Evolutionary conservation across 2,113 vertebrate genomes (phyloP).

Genomic region (Siphamia tubifer): DNA sequence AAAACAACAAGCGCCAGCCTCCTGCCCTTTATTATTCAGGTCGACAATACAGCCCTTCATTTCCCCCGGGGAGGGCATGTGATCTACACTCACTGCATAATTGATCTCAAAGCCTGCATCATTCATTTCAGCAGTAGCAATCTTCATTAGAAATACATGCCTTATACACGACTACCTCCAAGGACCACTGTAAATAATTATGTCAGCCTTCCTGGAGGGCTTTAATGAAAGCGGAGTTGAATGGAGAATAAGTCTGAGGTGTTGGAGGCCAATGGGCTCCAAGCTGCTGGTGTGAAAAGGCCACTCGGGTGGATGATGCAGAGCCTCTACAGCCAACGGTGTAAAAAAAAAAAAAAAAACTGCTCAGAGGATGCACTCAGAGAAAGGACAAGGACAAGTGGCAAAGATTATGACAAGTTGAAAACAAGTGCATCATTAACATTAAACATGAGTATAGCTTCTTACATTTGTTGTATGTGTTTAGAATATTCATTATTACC

Average conservation of each 20-base stretch:
- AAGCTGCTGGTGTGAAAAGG: neutral
- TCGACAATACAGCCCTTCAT: neutral
- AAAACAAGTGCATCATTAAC: neutral
- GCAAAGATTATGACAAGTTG: neutral
- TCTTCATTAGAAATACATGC: slow-evolving; percentile 8
- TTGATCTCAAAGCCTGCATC: neutral
- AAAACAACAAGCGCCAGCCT: neutral
- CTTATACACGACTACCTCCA: neutral
- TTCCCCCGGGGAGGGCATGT: neutral
- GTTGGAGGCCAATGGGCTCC: neutral
- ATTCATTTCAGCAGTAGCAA: neutral
- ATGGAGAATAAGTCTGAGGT: neutral
- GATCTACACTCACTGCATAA: neutral
- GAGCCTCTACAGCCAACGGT: neutral
- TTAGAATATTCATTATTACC: too few species aligned
- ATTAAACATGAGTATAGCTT: too few species aligned
- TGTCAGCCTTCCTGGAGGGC: neutral
- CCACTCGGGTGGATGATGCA: too few species aligned
- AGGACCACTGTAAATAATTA: slow-evolving; percentile 1
- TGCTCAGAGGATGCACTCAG: neutral
- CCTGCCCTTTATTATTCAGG: neutral
- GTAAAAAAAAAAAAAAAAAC: too few species aligned
- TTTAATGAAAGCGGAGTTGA: slow-evolving; percentile 7
- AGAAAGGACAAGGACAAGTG: neutral
- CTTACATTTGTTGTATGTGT: too few species aligned